Base-by-base conservation (phyloP, 2,888 invertebrate species). In the Sphaeridia pumilis region DNA sequence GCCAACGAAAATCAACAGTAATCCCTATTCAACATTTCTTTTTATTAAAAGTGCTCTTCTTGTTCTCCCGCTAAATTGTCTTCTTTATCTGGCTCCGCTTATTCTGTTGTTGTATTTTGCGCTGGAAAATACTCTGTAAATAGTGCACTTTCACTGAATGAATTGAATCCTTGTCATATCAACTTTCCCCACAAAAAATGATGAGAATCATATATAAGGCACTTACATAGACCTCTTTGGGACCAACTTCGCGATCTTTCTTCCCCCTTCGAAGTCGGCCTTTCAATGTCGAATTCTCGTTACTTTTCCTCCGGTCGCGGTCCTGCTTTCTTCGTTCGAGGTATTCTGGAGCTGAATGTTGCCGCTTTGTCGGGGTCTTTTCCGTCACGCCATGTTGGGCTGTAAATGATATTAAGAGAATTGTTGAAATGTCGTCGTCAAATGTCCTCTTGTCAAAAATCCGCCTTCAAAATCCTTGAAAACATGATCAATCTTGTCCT, bases 291-390 rank as follows among this genome's bases (percentile, higher is more conserved):
- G 76, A 69, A 43, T 78, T 77, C 47, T 76, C 77, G 67, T 81
- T 81, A 1, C 80, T 78, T 67, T 79, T 79, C 61, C 80, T 71
- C 66, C 82, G 75, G 47, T 82, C 81, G 46, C 81, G 74, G 64
- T 83, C 83, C 49, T 82, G 75, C 68, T 87, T 86, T 26, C 90
- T 75, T 61, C 85, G 82, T 69, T 93, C 90, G 55, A 92, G 74
- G 70, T 93, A 93, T 64, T 90, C 89, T 0, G 92, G 92, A 0
- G 89, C 88, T 25, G 85, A 84, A 49, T 83, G 77, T 65, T 83
- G 83, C 65, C 84, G 82, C 58, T 84, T 79, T 68, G 82, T 80
- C 2, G 79, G 66, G 2, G 76, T 77, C 68, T 78, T 80, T 60
- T 81, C 81, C 21, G 77, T 77, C 57, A 77, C 65, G 61, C 78